A percentile compares a stretch with the other conserved stretches of the same genome.
Conservation (phyloP, 2,888 invertebrate species). For the Brachyptera risi region DNA sequence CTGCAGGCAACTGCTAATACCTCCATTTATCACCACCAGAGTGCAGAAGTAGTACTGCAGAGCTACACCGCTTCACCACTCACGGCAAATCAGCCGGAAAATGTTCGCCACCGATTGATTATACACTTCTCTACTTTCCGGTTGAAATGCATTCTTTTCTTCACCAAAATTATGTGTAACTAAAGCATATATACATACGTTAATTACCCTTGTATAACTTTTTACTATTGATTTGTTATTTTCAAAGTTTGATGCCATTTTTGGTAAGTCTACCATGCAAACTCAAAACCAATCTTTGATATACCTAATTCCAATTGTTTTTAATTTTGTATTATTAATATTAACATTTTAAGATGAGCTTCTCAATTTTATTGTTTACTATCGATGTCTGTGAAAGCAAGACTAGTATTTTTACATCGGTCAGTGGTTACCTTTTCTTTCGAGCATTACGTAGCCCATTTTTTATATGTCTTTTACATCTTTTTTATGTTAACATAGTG, state of each 20-base stretch:
- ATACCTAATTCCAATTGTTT: too few relatives aligned
- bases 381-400: too few relatives aligned
- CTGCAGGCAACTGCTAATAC: background rate
- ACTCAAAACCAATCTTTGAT: too few relatives aligned
- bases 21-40: conserved; percentile 8
- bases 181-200: too few relatives aligned
- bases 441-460: background rate
- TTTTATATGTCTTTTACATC: conserved; percentile 1
- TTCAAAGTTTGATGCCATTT: too few relatives aligned
- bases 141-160: conserved; percentile 3
- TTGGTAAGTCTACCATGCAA: too few relatives aligned
- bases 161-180: conserved; percentile 3
- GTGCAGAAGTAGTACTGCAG: background rate
- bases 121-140: background rate
- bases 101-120: background rate
- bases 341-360: too few relatives aligned
- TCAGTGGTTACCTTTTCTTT: background rate
- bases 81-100: background rate
- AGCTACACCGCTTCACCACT: background rate
- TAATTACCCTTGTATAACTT: background rate
- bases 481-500: conserved; percentile 3
- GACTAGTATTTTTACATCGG: too few relatives aligned
- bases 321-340: too few relatives aligned
- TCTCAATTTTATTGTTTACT: too few relatives aligned
- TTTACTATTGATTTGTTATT: background rate